phyloP scores from a whole-genome alignment of 1,140 invertebrate species.

The Papilio polyxenes region DNA sequence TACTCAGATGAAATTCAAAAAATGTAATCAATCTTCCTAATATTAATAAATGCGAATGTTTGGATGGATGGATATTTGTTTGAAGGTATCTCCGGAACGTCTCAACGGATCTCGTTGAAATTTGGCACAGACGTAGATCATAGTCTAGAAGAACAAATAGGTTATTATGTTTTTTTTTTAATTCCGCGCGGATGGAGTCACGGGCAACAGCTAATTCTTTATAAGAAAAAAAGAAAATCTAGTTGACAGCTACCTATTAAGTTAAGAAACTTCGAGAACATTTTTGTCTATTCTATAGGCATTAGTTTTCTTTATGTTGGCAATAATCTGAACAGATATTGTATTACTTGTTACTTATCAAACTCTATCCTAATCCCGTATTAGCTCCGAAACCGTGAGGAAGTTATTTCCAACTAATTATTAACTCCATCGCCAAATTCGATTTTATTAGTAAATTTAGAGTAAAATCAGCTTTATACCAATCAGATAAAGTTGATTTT shows the following conservation, averaged over 20 bases:
- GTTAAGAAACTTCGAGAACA: neutral
- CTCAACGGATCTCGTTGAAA: too few relatives aligned
- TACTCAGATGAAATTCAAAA: too few relatives aligned
- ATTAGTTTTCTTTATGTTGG: neutral
- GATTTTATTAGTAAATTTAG: neutral
- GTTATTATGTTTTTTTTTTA: too few relatives aligned
- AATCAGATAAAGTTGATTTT: neutral
- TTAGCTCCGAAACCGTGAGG: neutral
- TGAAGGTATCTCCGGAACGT: too few relatives aligned
- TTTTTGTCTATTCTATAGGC: neutral
- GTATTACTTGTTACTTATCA: neutral
- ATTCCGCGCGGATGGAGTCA: too few relatives aligned
- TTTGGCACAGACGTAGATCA: too few relatives aligned
- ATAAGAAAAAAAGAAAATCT: too few relatives aligned
- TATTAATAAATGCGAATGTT: too few relatives aligned
- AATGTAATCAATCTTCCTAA: too few relatives aligned
- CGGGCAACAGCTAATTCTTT: too few relatives aligned
- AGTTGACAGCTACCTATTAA: neutral
- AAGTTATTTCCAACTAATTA: constrained; percentile 18
- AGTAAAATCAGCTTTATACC: neutral
- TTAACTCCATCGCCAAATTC: neutral
- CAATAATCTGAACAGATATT: neutral
- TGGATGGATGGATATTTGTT: too few relatives aligned
- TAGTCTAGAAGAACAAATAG: too few relatives aligned
- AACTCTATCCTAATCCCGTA: constrained; percentile 9